A percentile compares a stretch with the other conserved stretches of the same genome.
Evolutionary conservation across 2,113 vertebrate species (phyloP).

Genomic region (Mola mola): DNA sequence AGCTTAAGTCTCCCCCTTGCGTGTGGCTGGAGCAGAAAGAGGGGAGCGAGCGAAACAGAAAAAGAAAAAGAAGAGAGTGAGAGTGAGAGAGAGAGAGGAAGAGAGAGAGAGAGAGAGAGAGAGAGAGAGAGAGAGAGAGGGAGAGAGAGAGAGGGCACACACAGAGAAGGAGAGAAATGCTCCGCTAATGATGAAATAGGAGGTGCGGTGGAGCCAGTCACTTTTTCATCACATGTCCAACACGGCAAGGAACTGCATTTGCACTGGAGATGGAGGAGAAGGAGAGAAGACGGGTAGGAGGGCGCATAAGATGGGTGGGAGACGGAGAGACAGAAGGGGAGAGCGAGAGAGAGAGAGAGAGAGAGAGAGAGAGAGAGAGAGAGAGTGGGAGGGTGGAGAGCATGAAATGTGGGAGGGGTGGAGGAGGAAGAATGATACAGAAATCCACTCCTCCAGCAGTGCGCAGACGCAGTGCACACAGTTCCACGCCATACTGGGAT

Average conservation of each 20-base stretch:
- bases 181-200: constrained; percentile 86
- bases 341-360: constrained; percentile 64
- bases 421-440: constrained; percentile 74
- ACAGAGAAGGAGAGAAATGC: constrained; percentile 79
- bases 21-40: constrained; percentile 83
- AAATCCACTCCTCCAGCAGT: constrained; percentile 77
- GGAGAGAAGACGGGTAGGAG: constrained; percentile 48
- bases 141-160: constrained; percentile 63
- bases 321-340: constrained; percentile 52
- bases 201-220: constrained; percentile 82
- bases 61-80: constrained; percentile 64
- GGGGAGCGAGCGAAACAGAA: constrained; percentile 66
- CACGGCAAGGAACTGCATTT: constrained; percentile 79
- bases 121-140: constrained; percentile 65
- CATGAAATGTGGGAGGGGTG: constrained; percentile 66
- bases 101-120: constrained; percentile 44
- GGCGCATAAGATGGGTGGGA: constrained; percentile 56
- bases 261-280: constrained; percentile 72
- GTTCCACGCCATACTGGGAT: constrained; percentile 67
- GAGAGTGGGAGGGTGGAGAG: constrained; percentile 58
- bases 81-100: constrained; percentile 68
- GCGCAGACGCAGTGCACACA: constrained; percentile 78
- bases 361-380: constrained; percentile 59
- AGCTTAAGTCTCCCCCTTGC: constrained; percentile 83
- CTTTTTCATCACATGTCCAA: constrained; percentile 82